phyloP scores from a whole-genome alignment of 2,113 vertebrate species.

The Syrrhaptes paradoxus region DNA sequence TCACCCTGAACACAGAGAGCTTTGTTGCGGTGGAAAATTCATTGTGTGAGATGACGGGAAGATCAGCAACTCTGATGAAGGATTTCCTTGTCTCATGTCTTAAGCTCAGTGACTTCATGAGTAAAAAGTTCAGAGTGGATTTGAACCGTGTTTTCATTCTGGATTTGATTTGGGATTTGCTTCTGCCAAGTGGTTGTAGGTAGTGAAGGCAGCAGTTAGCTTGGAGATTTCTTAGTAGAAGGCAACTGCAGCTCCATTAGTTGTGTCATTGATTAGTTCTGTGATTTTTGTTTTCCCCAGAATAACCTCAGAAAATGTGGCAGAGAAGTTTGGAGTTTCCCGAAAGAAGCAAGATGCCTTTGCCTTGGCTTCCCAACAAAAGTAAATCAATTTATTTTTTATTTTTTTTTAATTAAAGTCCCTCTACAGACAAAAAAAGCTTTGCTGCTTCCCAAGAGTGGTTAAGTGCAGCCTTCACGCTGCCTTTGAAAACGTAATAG shows the following conservation, averaged over 20 bases:
- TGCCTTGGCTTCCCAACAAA: conserved; percentile 87
- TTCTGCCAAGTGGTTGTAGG: background rate
- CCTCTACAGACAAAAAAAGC: background rate
- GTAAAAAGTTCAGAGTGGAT: background rate
- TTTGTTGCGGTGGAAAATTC: background rate
- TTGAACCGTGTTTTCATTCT: background rate
- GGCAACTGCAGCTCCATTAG: background rate
- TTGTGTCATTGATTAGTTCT: background rate
- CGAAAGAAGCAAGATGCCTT: conserved; percentile 90
- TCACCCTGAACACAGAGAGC: background rate
- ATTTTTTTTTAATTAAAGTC: background rate
- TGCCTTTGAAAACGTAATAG: background rate
- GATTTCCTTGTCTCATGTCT: background rate
- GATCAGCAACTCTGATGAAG: background rate
- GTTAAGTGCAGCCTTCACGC: background rate
- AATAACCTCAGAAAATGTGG: conserved; percentile 94
- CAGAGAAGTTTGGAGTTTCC: conserved; percentile 85
- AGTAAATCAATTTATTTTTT: conserved; percentile 75
- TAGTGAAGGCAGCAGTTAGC: background rate
- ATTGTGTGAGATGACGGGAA: background rate
- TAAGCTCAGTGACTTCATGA: background rate
- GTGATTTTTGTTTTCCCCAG: conserved; percentile 62
- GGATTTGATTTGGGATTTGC: background rate
- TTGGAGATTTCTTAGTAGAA: background rate
- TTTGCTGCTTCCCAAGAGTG: background rate